phyloP scores from a whole-genome alignment of 2,797 vertebrate genomes.

The Aplochiton taeniatus region DNA sequence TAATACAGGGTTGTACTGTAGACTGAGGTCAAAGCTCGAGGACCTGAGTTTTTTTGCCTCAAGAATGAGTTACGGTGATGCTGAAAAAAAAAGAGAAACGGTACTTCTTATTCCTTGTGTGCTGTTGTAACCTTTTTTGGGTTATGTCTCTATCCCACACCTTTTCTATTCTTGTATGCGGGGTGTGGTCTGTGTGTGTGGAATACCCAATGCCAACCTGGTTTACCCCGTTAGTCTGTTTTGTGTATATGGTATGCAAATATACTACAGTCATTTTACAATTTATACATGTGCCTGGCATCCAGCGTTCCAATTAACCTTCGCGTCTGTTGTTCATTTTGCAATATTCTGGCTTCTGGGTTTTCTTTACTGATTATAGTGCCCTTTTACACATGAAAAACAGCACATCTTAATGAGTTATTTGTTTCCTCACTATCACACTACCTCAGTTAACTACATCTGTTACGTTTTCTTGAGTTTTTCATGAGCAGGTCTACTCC shows the following conservation, averaged over 20 bases:
- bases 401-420: neutral
- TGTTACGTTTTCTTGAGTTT: neutral
- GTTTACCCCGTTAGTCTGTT: conserved; percentile 13
- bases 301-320: no score
- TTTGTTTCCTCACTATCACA: neutral
- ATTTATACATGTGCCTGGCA: no score
- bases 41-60: conserved; percentile 6
- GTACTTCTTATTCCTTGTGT: conserved; percentile 44
- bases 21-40: no score
- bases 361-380: no score
- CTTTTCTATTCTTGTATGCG: conserved; percentile 8
- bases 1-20: no score
- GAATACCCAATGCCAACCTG: conserved; percentile 8
- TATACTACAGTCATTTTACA: no score
- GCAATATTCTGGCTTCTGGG: no score
- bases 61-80: conserved; percentile 16
- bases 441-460: neutral
- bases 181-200: conserved; percentile 7
- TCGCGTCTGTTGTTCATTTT: no score
- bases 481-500: neutral
- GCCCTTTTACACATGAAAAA: neutral
- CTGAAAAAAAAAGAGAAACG: conserved; percentile 4
- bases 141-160: neutral
- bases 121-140: conserved; percentile 44
- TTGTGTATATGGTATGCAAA: no score